Base-by-base conservation (phyloP, 2,888 invertebrate genomes). In the Smittia sp. region DNA sequence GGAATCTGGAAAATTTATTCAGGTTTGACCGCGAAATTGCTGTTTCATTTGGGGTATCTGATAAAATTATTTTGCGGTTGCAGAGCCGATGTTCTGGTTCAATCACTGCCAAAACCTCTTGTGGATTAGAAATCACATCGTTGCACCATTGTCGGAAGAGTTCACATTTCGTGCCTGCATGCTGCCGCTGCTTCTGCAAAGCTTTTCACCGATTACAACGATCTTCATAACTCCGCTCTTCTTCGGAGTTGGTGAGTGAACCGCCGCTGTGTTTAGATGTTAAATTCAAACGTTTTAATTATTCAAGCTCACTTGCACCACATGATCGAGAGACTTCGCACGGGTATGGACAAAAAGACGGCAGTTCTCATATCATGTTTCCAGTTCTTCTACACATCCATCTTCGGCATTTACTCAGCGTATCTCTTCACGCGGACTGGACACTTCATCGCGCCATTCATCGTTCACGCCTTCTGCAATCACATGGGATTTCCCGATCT, bases 401-500 rank as follows among this genome's bases (percentile, higher is more conserved):
- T 97, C 67, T 98, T 98, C 84, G 98, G 97, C 74, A 91, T 91
- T 66, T 98, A 98, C 81, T 96, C 96, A 4, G 92, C 96, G n/a
- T 96, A 90, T 80, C 82, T 97, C 66, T 95, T 96, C 82, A 85
- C 92, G 9, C 88, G 92, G 80, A 97, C 96, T 1, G 95, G 96
- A 41, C 96, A 97, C 81, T 88, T 97, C 77, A 85, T 90, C 18
- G 93, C 96, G 0, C 93, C 95, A 1, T 88, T 96, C 77, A 82
- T 94, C 15, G 95, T 91, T 1, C 98, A 98, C 81, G 91, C 94
- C 38, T 96, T 96, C 81, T 98, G 98, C 83, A 98, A 98, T 82
- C 93, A 94, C 82, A 96, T 98, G 94, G 97, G 97, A 6, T 91
- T 97, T 79, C 97, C 97, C 0, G 93, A 96, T 80, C 85, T 97